Evolutionary conservation across 2,888 invertebrate species (phyloP), one percentile per base, ranked within the genome.

Genomic region (Blastobasis adustella): DNA sequence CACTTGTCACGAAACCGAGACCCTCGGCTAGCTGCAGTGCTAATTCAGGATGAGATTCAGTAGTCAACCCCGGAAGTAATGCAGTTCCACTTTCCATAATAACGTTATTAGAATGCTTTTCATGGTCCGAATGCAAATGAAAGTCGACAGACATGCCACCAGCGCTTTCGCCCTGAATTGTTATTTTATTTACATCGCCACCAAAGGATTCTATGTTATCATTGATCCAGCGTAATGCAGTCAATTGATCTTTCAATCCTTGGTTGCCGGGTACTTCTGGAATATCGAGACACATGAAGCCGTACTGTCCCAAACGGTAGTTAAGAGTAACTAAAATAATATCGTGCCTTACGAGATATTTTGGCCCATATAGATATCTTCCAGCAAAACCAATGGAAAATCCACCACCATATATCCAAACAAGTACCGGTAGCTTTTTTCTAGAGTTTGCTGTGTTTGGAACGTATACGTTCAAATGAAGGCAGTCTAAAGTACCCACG

Each of bases 381-480:
- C 56, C 54, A 3, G 54, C 49, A 45, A 48, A 54, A 0, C 62
- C 65, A 6, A 37, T 10, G 6, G 4, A 6, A 36, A 60, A 65
- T 4, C 51, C 51, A 7, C 49, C 81, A 79, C 56, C 64, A 64
- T 5, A 81, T 54, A 44, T 73, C 80, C 6, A 67, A 37, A 63
- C 45, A 55, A 79, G 79, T 49, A 81, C 81, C 62, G 77, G 79
- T 0, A 81, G 58, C 0, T 78, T 72, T 46, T 81, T 80, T 79
- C 78, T 3, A 76, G 68, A 10, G 71, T 61, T 45, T 67, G 73
- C 74, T 4, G 58, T 47, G 4, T 49, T 48, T 4, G 81, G 79
- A 1, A 72, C 73, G 10, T 70, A 78, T 0, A 81, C 49, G 45
- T 71, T 74, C 2, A 81, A 57, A 7, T 63, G 65, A 1, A 80